phyloP scores from a whole-genome alignment of 2,797 vertebrate genomes.

The Tachyglossus aculeatus region DNA sequence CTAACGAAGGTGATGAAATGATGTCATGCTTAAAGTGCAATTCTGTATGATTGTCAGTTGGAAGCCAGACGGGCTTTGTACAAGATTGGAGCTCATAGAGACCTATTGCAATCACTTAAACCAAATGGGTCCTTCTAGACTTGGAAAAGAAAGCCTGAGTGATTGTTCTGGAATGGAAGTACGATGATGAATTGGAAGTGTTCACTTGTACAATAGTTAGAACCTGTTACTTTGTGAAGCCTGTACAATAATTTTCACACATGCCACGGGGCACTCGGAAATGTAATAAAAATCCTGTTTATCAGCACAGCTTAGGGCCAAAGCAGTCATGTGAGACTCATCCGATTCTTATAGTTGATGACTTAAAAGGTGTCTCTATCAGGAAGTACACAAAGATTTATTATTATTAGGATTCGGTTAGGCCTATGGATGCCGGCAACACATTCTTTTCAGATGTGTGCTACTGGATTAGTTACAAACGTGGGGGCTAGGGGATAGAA shows the following conservation, averaged over 20 bases:
- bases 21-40: constrained; percentile 4
- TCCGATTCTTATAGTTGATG: constrained; percentile 39
- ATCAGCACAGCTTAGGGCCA: constrained; percentile 48
- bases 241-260: constrained; percentile 59
- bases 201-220: constrained; percentile 38
- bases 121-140: background rate
- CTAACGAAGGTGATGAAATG: background rate
- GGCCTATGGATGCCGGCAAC: too few relatives aligned
- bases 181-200: constrained; percentile 31
- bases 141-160: background rate
- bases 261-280: constrained; percentile 53
- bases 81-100: background rate
- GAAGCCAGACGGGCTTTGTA: background rate
- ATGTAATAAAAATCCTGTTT: constrained; percentile 63
- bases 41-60: background rate
- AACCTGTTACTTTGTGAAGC: constrained; percentile 49
- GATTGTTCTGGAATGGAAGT: background rate
- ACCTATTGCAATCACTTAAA: background rate
- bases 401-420: constrained; percentile 48
- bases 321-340: constrained; percentile 56
- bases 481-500: too few relatives aligned
- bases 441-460: too few relatives aligned
- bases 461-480: too few relatives aligned
- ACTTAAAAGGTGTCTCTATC: constrained; percentile 56
- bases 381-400: constrained; percentile 56